Percentiles rank a stretch among this genome's conserved stretches.
These are phyloP conservation scores for Rhamnusium bicolor DNA, from an alignment of 2,888 invertebrate genomes.

Conservation along the genomic window DNA sequence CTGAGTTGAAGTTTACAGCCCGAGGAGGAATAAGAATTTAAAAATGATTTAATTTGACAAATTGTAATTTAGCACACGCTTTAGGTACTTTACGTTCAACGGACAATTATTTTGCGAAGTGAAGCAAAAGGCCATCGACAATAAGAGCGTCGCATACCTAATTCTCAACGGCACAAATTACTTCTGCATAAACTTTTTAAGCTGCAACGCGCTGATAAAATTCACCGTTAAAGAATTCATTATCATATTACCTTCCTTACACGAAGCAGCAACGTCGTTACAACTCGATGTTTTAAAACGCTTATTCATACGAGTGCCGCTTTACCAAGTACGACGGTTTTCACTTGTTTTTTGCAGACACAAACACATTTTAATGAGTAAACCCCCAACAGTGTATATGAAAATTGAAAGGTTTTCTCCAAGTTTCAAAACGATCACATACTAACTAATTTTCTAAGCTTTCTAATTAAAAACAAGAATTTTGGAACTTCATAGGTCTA, in stretches of 20 bases:
- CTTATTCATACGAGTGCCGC: constrained; percentile 16
- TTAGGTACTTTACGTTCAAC: constrained; percentile 7
- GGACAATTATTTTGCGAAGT: constrained; percentile 35
- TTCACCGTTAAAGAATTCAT: constrained; percentile 47
- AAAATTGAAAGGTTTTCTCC: too few relatives aligned
- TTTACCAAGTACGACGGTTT: neutral
- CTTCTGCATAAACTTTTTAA: constrained; percentile 46
- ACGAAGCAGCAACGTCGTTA: constrained; percentile 4
- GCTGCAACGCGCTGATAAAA: constrained; percentile 51
- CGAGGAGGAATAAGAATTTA: constrained; percentile 13
- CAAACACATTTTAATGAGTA: neutral
- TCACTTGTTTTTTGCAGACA: neutral
- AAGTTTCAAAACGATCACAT: too few relatives aligned
- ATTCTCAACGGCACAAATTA: constrained; percentile 36
- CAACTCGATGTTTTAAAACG: constrained; percentile 14
- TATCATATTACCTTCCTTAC: constrained; percentile 42
- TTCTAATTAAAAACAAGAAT: too few relatives aligned
- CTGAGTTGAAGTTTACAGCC: constrained; percentile 2
- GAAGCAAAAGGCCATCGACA: constrained; percentile 31
- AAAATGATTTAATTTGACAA: constrained; percentile 31
- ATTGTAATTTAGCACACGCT: constrained; percentile 28
- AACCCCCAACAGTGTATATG: too few relatives aligned
- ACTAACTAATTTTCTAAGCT: too few relatives aligned
- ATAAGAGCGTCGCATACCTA: constrained; percentile 28
- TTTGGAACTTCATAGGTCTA: too few relatives aligned